Conservation (phyloP, 2,113 vertebrate genomes). For the Festucalex cinctus region DNA sequence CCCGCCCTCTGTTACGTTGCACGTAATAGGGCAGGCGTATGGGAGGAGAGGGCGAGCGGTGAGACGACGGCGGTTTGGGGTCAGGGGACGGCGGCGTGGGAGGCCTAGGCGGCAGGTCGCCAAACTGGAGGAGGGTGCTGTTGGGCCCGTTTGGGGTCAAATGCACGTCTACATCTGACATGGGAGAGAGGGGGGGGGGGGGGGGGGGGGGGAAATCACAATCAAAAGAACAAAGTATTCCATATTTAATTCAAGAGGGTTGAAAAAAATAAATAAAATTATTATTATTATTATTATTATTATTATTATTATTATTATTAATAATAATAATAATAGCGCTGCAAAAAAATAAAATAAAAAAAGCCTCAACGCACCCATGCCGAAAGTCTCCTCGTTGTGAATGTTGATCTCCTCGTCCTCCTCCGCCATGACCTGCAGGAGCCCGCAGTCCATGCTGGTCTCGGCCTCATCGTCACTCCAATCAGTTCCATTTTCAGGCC, state of each 20-base stretch:
- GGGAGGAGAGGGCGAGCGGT: slow-evolving; percentile 33
- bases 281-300: no score
- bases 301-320: no score
- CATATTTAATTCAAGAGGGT: no score
- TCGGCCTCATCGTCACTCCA: slow-evolving; percentile 66
- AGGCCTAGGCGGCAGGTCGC: slow-evolving; percentile 2
- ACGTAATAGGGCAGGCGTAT: slow-evolving; percentile 21
- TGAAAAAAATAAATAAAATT: no score
- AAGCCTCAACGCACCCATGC: slow-evolving; percentile 65
- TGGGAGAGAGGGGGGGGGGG: no score
- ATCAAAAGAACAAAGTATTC: no score
- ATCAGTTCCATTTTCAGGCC: slow-evolving; percentile 75
- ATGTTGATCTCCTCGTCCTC: slow-evolving; percentile 84
- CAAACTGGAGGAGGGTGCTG: slow-evolving; percentile 40
- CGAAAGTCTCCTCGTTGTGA: slow-evolving; percentile 86
- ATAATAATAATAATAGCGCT: no score
- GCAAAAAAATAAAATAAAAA: no score
- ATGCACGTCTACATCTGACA: slow-evolving; percentile 48
- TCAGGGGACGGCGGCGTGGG: slow-evolving; percentile 19
- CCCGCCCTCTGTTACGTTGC: slow-evolving; percentile 25
- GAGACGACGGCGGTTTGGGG: slow-evolving; percentile 14
- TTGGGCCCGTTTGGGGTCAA: slow-evolving; percentile 25
- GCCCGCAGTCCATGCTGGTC: slow-evolving; percentile 64
- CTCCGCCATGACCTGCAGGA: slow-evolving; percentile 80
- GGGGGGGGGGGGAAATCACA: not conserved